Conservation (phyloP, 2,113 vertebrate species). For the Sakesphorus luctuosus region DNA sequence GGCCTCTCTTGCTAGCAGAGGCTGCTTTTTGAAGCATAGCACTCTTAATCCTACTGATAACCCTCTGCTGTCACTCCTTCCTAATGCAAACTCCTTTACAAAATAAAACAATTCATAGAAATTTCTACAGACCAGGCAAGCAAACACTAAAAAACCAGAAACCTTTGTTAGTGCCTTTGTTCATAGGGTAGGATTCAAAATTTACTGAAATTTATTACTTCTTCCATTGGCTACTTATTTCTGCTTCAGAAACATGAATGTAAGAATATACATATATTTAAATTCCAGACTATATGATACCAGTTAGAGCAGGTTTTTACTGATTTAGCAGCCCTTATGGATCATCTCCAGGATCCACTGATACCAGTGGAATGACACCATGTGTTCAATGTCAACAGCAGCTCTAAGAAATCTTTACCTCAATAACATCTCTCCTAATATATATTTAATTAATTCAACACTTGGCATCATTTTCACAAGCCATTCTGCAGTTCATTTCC, state of each 20-base stretch:
- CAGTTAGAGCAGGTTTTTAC: background rate
- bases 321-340: background rate
- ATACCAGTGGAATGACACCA: background rate
- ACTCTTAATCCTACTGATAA: background rate
- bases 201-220: background rate
- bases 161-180: background rate
- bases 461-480: background rate
- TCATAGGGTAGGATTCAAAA: background rate
- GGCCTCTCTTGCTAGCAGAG: background rate
- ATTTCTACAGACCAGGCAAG: background rate
- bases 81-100: background rate
- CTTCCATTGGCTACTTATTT: background rate
- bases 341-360: background rate
- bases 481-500: background rate
- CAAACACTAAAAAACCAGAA: background rate
- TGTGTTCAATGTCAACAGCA: background rate
- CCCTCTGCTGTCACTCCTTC: background rate
- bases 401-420: background rate
- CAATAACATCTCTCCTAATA: background rate
- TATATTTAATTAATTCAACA: background rate
- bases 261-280: background rate
- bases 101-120: background rate
- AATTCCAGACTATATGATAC: background rate
- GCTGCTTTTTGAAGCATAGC: background rate
- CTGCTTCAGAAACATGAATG: background rate